Conservation (phyloP, 2,888 invertebrate species). For the Eumacrocentrus americanus region DNA sequence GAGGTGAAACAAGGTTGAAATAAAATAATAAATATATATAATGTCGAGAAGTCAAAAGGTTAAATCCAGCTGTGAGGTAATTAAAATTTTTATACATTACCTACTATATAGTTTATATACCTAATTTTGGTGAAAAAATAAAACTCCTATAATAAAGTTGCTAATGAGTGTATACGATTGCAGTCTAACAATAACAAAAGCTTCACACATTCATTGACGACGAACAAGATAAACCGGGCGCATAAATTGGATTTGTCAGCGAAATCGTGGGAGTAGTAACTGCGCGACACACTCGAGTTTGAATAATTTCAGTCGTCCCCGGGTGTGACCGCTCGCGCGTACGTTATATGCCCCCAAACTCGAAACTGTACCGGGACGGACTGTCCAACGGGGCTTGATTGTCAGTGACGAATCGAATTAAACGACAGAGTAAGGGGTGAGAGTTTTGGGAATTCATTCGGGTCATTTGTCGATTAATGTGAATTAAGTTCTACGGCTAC, state of each 20-base stretch:
- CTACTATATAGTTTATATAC: no score
- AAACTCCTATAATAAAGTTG: no score
- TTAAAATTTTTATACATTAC: no score
- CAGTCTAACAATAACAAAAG: no score
- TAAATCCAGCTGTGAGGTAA: no score
- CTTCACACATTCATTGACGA: constrained; percentile 2
- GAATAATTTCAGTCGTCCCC: constrained; percentile 32
- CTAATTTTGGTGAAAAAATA: no score
- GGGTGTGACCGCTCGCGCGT: constrained; percentile 14
- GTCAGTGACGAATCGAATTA: constrained; percentile 45
- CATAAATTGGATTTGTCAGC: constrained; percentile 36
- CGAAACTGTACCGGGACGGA: constrained; percentile 35
- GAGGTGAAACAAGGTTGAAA: no score
- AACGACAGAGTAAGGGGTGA: constrained; percentile 31
- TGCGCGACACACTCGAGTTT: constrained; percentile 28
- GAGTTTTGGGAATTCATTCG: constrained; percentile 40
- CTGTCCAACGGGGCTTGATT: constrained; percentile 39
- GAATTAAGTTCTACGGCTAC: constrained; percentile 33
- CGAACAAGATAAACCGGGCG: constrained; percentile 21
- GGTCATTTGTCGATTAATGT: constrained; percentile 38
- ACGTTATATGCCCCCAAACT: constrained; percentile 33
- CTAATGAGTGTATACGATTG: no score
- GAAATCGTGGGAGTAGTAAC: constrained; percentile 32
- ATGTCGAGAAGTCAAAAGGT: no score
- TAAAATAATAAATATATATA: no score